Evolutionary conservation across 2,888 invertebrate species (phyloP).

Genomic region (Drosophila quasianomalipes): DNA sequence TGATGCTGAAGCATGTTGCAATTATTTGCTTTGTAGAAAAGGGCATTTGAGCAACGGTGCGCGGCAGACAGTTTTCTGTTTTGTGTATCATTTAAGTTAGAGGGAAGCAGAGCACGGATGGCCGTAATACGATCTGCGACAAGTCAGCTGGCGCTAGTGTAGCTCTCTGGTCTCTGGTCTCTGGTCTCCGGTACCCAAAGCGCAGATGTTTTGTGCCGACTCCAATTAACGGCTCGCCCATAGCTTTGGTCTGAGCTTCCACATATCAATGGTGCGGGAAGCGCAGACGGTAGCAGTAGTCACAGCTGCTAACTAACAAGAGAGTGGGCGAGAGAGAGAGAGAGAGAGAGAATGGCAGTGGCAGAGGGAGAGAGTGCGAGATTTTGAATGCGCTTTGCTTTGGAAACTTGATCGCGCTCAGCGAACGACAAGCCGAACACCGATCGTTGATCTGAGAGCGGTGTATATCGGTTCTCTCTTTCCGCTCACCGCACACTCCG

Average conservation of each 20-base stretch:
- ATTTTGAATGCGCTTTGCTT: slow-evolving; percentile 31
- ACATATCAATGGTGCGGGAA: slow-evolving; percentile 36
- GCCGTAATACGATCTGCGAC: slow-evolving; percentile 58
- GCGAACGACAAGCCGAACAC: slow-evolving; percentile 13
- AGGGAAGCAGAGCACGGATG: slow-evolving; percentile 22
- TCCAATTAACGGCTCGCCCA: slow-evolving; percentile 52
- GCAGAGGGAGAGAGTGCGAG: slow-evolving; percentile 1
- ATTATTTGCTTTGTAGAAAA: not conserved
- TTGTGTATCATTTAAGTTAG: slow-evolving; percentile 10
- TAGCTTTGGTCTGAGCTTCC: slow-evolving; percentile 38
- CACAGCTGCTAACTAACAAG: slow-evolving; percentile 30
- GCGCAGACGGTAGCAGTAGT: slow-evolving; percentile 38
- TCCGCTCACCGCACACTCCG: not conserved
- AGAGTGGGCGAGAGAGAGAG: slow-evolving; percentile 14
- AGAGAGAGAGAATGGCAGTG: slow-evolving; percentile 5
- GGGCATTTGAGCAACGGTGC: slow-evolving; percentile 33
- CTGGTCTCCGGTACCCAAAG: slow-evolving; percentile 36
- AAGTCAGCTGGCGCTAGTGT: slow-evolving; percentile 72
- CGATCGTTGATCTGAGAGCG: slow-evolving; percentile 38
- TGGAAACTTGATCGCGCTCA: slow-evolving; percentile 56
- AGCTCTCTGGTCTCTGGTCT: slow-evolving; percentile 34
- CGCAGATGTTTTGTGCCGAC: slow-evolving; percentile 57
- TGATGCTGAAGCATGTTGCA: not conserved
- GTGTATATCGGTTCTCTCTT: slow-evolving; percentile 22
- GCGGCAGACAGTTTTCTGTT: not conserved